Percentiles rank a stretch among this genome's conserved stretches.
phyloP scores from a whole-genome alignment of 2,113 vertebrate genomes.

The Cyprinodon tularosa region DNA sequence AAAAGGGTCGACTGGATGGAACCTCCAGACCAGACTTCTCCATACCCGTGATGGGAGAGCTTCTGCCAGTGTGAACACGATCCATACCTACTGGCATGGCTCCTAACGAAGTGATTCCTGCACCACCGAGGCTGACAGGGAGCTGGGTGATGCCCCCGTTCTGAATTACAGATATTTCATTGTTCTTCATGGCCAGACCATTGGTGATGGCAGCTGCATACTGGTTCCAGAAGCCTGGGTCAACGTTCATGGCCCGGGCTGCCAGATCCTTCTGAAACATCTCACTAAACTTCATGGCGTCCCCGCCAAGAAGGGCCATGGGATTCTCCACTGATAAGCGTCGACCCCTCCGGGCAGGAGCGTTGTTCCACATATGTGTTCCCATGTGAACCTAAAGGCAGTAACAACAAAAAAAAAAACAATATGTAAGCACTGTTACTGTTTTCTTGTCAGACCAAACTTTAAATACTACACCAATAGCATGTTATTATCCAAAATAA shows the following conservation, averaged over 20 bases:
- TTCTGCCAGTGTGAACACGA: slow-evolving; percentile 86
- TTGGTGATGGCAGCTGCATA: slow-evolving; percentile 97
- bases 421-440: slow-evolving; percentile 1
- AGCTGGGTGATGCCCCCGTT: slow-evolving; percentile 95
- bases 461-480: background rate
- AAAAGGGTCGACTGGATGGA: slow-evolving; percentile 88
- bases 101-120: slow-evolving; percentile 88
- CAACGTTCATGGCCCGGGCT: slow-evolving; percentile 95
- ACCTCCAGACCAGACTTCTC: slow-evolving; percentile 90
- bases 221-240: slow-evolving; percentile 98
- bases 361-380: slow-evolving; percentile 99
- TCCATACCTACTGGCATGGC: slow-evolving; percentile 89
- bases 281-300: slow-evolving; percentile 97
- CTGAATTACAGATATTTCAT: slow-evolving; percentile 99
- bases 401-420: slow-evolving; percentile 22
- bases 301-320: slow-evolving; percentile 94
- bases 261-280: slow-evolving; percentile 99
- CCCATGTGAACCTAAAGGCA: slow-evolving; percentile 95
- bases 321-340: slow-evolving; percentile 97
- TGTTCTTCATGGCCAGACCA: slow-evolving; percentile 98
- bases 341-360: slow-evolving; percentile 93
- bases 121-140: slow-evolving; percentile 90
- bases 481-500: background rate
- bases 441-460: background rate
- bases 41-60: slow-evolving; percentile 86